Base-by-base conservation (phyloP, 2,888 invertebrate genomes). In the Eustalomyia histrio region DNA sequence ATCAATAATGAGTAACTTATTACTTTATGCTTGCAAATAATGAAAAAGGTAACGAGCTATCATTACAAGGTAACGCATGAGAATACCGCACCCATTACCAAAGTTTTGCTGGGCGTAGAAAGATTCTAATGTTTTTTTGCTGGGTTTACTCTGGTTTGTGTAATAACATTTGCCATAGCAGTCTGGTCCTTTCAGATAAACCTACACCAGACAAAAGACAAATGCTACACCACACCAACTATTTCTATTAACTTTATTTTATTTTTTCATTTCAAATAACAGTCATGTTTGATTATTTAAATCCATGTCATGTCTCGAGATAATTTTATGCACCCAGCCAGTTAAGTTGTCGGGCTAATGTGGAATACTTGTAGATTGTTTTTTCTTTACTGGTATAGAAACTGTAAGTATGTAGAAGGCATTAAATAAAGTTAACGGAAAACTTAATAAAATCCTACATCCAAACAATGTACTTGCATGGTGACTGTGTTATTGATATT, bases 271-370 rank as follows among this genome's bases (percentile, higher is more conserved):
- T 55, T n/a, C 29, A 53, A 53, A 29, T 64, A 65, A 33, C 68
- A 85, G 83, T 85, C 85, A 84, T 87, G 86, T 87, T 89, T 89
- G 89, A 89, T 89, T 89, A 89, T 89, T 89, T 88, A 89, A 89
- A 89, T 88, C 87, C 89, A 89, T 86, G 89, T 89, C 88, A 87
- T 87, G 87, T 87, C 85, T 85, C 85, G 85, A 86, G 87, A 89
- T 89, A 89, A 89, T 89, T 88, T 86, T 87, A 88, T 89, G 88
- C 88, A 89, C 71, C 47, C 33, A 14, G 60, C 60, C 55, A 67
- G 43, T 47, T 14, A 47, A 47, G 43, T 47, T 47, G n/a, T 47
- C n/a, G 43, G 53, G n/a, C 39, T 67, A 67, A 67, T 67, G 67
- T 57, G 24, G n/a, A 67, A 55, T 57, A 18, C 14, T 21, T 67